Base-by-base conservation (phyloP, 2,888 invertebrate species). In the Brachyptera putata region DNA sequence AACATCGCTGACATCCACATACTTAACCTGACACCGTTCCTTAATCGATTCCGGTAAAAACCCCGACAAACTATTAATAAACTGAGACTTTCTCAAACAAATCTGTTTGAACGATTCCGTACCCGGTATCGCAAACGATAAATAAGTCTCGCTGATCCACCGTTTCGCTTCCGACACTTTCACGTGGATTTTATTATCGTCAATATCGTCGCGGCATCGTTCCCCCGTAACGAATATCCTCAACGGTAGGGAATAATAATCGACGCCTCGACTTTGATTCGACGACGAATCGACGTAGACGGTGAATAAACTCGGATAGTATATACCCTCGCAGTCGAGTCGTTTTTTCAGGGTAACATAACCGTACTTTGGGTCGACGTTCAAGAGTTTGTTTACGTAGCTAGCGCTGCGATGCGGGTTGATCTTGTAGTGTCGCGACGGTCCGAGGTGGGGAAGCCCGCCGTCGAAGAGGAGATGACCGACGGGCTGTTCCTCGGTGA, bases 281-380 rank as follows among this genome's bases (percentile, higher is more conserved):
- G 91, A 89, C 56, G 87, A 88, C 34, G 92, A 92, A 72, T 93
- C 92, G 63, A 93, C 86, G 74, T 91, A 89, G 71, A 91, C 83
- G 3, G 91, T 91, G 73, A 93, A 91, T 59, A 92, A 80, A 69
- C 87, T 87, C 0, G 92, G 91, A 71, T 92, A 91, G 66, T 86
- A 85, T 30, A 89, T 79, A 63, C 91, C 91, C 69, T 90, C 86
- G 74, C 92, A 92, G 70, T 85, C 81, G 13, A 92, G 76, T 58
- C 80, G 80, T 69, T 86, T 85, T 65, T 84, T 81, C 36, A 92
- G 76, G n/a, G 83, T 82, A 60, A 91, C 86, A 65, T 85, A 82
- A 13, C 13, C 7, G 21, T 14, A 9, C 69, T 84, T 84, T 60
- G 83, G 80, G 74, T 89, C 86, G 60, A 93, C 89, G 67, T 82